Evolutionary conservation across 2,113 vertebrate genomes (phyloP).

Genomic region (Hypomesus transpacificus): DNA sequence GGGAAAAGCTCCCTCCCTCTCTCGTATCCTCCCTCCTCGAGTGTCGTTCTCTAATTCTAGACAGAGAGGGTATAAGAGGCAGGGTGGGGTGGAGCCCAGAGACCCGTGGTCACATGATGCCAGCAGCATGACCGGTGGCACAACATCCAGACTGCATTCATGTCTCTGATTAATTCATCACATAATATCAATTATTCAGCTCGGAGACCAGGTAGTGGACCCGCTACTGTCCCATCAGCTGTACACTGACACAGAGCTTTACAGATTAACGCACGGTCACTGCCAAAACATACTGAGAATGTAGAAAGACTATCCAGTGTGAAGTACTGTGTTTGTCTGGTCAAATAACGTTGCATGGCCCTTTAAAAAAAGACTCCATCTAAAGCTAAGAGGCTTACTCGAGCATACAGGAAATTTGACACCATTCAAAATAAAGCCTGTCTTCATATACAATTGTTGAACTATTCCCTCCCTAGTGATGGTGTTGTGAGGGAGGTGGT

Average conservation of each 20-base stretch:
- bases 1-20: slow-evolving; percentile 52
- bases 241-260: not conserved
- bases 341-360: slow-evolving; percentile 8
- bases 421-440: slow-evolving; percentile 50
- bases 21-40: slow-evolving; percentile 22
- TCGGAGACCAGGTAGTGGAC: slow-evolving; percentile 26
- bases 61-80: no score
- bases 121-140: not conserved
- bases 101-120: not conserved
- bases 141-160: slow-evolving; percentile 22
- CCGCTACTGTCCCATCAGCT: slow-evolving; percentile 16
- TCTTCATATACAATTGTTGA: slow-evolving; percentile 34
- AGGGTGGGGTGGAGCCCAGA: not conserved
- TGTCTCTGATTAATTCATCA: slow-evolving; percentile 62
- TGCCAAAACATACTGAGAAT: no score
- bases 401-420: slow-evolving; percentile 25
- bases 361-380: slow-evolving; percentile 34
- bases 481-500: not conserved
- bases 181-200: slow-evolving; percentile 59
- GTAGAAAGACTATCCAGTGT: no score
- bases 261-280: no score
- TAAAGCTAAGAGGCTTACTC: slow-evolving; percentile 56
- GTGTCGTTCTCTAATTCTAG: not conserved
- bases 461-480: not conserved
- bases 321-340: no score